phyloP scores from a whole-genome alignment of 2,888 invertebrate genomes.

The Yponomeuta cagnagella region DNA sequence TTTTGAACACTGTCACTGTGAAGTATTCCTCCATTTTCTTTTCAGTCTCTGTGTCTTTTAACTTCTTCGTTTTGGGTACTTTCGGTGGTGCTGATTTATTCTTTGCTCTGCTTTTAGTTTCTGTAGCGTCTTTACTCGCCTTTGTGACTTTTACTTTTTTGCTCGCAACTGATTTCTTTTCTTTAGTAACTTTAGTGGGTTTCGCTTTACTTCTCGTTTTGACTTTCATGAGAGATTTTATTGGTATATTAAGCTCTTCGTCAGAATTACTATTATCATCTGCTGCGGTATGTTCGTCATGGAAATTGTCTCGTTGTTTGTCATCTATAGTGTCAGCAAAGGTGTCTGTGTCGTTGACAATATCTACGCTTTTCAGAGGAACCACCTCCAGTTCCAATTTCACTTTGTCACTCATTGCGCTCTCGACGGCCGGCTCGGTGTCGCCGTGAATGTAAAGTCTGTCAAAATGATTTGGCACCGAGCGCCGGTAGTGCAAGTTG shows the following conservation, averaged over 20 bases:
- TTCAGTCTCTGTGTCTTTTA: slow-evolving; percentile 7
- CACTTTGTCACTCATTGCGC: neutral
- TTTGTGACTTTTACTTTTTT: neutral
- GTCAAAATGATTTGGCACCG: neutral
- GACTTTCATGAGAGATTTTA: neutral
- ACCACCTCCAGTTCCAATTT: slow-evolving; percentile 4
- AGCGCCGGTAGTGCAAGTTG: neutral
- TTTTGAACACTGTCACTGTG: slow-evolving; percentile 11
- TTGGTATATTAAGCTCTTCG: neutral
- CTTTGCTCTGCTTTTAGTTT: neutral
- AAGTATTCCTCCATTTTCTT: slow-evolving; percentile 15
- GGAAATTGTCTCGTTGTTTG: neutral
- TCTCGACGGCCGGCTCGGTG: neutral
- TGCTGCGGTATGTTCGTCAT: neutral
- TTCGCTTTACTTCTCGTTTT: neutral
- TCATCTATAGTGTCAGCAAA: neutral
- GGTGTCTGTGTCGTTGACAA: neutral
- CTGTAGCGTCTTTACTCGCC: neutral
- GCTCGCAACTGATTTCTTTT: neutral
- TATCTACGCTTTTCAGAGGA: neutral
- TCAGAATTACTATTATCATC: neutral
- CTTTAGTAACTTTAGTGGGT: neutral
- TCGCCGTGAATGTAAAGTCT: neutral
- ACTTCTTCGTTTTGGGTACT: neutral
- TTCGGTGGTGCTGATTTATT: neutral